Percentiles rank a stretch among this genome's conserved stretches.
phyloP scores from a whole-genome alignment of 2,797 vertebrate genomes.

The Tenualosa thibaudeaui region DNA sequence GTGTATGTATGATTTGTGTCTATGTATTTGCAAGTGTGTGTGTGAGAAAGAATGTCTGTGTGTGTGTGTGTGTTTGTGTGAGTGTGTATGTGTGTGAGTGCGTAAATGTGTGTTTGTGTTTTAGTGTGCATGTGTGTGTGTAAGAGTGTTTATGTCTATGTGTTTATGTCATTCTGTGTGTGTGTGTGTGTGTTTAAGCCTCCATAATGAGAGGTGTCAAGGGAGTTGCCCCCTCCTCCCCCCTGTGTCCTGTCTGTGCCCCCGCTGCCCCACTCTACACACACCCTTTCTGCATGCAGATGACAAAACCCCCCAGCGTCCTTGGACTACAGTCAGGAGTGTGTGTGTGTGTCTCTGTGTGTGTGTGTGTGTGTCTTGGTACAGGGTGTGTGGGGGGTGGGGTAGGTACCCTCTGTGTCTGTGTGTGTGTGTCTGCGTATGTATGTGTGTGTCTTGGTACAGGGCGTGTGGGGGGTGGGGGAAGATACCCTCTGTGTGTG shows the following conservation, averaged over 20 bases:
- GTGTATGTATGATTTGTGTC: background rate
- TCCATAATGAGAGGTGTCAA: slow-evolving; percentile 48
- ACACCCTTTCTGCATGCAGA: slow-evolving; percentile 33
- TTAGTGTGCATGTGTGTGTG: background rate
- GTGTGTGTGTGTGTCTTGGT: background rate
- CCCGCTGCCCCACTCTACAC: background rate
- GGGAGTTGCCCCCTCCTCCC: slow-evolving; percentile 42
- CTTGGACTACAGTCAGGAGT: background rate
- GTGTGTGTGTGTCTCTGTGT: slow-evolving; percentile 1
- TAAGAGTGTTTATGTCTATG: background rate
- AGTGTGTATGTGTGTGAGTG: background rate
- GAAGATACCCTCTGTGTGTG: background rate
- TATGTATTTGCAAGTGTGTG: background rate
- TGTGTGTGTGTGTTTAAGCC: slow-evolving; percentile 35
- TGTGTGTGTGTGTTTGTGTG: background rate
- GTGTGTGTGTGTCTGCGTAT: background rate
- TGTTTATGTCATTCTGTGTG: background rate
- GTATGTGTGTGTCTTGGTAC: no score
- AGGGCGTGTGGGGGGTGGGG: background rate
- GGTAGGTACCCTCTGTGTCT: background rate
- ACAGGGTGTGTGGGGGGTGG: background rate
- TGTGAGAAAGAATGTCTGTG: background rate
- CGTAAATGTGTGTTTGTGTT: slow-evolving; percentile 24
- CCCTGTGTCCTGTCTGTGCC: slow-evolving; percentile 28
- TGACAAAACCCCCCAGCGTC: slow-evolving; percentile 23